These are phyloP conservation scores for Fistularia tabacaria DNA, from an alignment of 2,797 vertebrate genomes.

Conservation along the genomic window DNA sequence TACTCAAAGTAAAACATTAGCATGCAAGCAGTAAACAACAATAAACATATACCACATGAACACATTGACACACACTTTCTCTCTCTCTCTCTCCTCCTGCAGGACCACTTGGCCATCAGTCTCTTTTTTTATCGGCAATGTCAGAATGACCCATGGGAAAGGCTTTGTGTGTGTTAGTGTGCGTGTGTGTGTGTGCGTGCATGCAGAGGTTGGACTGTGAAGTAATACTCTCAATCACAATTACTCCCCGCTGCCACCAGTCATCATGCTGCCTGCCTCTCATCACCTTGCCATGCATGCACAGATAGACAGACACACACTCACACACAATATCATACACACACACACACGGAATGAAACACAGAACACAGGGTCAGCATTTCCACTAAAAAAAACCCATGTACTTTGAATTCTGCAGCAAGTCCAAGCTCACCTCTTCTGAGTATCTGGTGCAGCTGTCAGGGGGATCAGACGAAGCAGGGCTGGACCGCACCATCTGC, in stretches of 20 bases:
- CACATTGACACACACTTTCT: conserved; percentile 20
- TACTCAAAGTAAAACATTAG: conserved; percentile 46
- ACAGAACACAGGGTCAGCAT: conserved; percentile 44
- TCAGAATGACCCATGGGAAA: conserved; percentile 72
- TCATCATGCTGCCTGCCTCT: conserved; percentile 60
- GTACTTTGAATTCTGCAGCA: conserved; percentile 40
- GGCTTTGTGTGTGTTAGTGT: conserved; percentile 38
- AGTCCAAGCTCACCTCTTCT: conserved; percentile 52
- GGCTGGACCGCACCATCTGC: conserved; percentile 50
- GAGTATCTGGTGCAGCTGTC: conserved; percentile 68
- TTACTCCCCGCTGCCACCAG: conserved; percentile 73
- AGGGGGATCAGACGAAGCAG: conserved; percentile 45
- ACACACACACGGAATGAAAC: conserved; percentile 15
- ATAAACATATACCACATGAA: conserved; percentile 53
- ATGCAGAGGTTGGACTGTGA: conserved; percentile 56
- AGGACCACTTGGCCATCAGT: conserved; percentile 63
- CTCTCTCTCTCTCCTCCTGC: conserved; percentile 35
- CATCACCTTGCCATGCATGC: conserved; percentile 41
- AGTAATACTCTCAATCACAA: conserved; percentile 75
- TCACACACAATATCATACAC: no score
- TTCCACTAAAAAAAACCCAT: conserved; percentile 54
- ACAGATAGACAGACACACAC: conserved; percentile 12
- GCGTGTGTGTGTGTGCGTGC: conserved; percentile 26
- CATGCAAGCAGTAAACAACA: conserved; percentile 55
- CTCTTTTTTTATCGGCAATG: conserved; percentile 75